Evolutionary conservation across 92 coral and sea anemone genomes (phyloP).

Genomic region (Plumapathes pennacea): DNA sequence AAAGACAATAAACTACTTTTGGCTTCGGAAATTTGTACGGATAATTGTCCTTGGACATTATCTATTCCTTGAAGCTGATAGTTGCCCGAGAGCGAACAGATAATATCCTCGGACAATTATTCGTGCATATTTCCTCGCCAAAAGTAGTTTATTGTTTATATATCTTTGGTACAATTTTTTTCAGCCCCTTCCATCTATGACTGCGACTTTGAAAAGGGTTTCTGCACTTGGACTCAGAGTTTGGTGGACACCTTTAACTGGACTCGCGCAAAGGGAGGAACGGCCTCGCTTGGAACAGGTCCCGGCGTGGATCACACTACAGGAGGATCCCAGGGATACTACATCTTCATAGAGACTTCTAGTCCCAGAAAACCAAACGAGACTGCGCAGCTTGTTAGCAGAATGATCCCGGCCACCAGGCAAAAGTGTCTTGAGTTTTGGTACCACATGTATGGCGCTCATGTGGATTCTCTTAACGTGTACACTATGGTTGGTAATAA

Average conservation of each 20-base stretch:
- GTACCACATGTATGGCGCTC: slow-evolving; percentile 97
- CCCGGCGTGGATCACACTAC: slow-evolving; percentile 88
- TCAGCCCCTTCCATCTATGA: slow-evolving; percentile 79
- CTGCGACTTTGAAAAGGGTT: slow-evolving; percentile 68
- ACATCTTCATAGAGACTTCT: slow-evolving; percentile 84
- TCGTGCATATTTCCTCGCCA: too few relatives aligned
- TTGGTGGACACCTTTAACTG: slow-evolving; percentile 72
- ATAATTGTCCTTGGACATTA: too few relatives aligned
- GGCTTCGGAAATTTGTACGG: too few relatives aligned
- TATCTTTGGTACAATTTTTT: neutral
- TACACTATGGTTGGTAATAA: slow-evolving; percentile 61
- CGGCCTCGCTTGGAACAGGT: slow-evolving; percentile 66
- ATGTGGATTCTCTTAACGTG: slow-evolving; percentile 81
- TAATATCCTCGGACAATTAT: too few relatives aligned
- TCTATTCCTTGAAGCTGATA: too few relatives aligned
- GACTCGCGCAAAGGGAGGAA: slow-evolving; percentile 70
- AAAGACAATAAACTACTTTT: too few relatives aligned
- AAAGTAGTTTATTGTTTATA: too few relatives aligned
- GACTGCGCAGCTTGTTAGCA: slow-evolving; percentile 82
- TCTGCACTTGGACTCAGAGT: slow-evolving; percentile 81
- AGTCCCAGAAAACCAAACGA: slow-evolving; percentile 66
- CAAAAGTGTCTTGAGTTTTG: slow-evolving; percentile 94
- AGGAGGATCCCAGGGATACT: slow-evolving; percentile 59
- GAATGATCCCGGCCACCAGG: slow-evolving; percentile 69
- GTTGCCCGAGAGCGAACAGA: too few relatives aligned